Evolutionary conservation across 2,888 invertebrate genomes (phyloP), one percentile per base, ranked within the genome.

Genomic region (Luperina testacea): DNA sequence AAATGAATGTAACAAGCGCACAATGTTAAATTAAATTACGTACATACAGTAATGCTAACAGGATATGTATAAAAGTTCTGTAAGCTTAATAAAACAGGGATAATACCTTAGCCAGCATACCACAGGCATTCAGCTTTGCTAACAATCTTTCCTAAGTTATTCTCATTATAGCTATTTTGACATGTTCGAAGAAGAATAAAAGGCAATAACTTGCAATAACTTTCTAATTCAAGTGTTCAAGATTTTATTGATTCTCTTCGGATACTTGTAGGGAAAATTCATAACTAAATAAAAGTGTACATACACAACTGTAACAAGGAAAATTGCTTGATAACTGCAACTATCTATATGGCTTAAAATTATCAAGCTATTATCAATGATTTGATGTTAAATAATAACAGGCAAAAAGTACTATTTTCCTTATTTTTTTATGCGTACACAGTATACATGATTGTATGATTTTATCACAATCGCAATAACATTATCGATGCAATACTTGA

Each of bases 321-420:
- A 69, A 80, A 57, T 57, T 59, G 48, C 27, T 57, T 48, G 13
- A 15, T 38, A 38, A 61, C 42, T 61, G 27, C 20, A n/a, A 20
- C 38, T 73, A 79, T 79, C 42, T 82, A 27, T 32, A 59, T 65
- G 11, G 42, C 75, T 75, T 64, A 75, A 38, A 17, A 17, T 75
- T 75, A 82, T 78, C 75, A 59, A 59, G 38, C 15, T 38, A 61
- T 5, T 51, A 27, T 61, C 0, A 77, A 83, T 77, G 61, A 77
- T 59, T 78, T 84, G 51, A 48, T 48, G 51, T n/a, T 51, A 45
- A 7, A 51, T n/a, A 80, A 83, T 51, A 69, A 64, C 45, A 63
- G 4, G 13, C 13, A 48, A 48, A 4, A 48, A 81, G 0, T 20
- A 78, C 24, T 48, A 0, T 78, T 69, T 83, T 81, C 65, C 80